Evolutionary conservation across 2,888 invertebrate genomes (phyloP).

Genomic region (Halictus ligatus): DNA sequence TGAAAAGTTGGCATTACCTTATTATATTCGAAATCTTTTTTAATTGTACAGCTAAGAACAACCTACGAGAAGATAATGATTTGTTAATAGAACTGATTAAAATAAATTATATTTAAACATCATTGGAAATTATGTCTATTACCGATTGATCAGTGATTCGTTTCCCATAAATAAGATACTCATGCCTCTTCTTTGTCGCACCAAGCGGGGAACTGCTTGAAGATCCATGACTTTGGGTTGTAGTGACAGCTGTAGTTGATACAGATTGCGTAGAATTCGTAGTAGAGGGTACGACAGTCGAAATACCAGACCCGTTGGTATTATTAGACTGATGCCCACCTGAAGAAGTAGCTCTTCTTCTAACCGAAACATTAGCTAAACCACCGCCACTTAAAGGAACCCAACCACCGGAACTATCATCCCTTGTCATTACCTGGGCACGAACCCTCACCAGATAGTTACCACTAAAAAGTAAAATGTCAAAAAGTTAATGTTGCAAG

Average conservation of each 20-base stretch:
- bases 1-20: slow-evolving; percentile 99
- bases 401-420: slow-evolving; percentile 99
- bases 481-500: slow-evolving; percentile 20
- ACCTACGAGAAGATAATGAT: slow-evolving; percentile 86
- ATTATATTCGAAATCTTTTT: slow-evolving; percentile 98
- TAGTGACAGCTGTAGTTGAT: slow-evolving; percentile 68
- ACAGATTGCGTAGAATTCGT: slow-evolving; percentile 68
- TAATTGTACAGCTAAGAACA: slow-evolving; percentile 96
- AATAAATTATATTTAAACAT: background rate
- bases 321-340: slow-evolving; percentile 77
- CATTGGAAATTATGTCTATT: slow-evolving; percentile 82
- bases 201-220: slow-evolving; percentile 83
- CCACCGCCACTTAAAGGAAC: slow-evolving; percentile 97
- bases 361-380: slow-evolving; percentile 96
- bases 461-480: slow-evolving; percentile 87
- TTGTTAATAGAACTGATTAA: background rate
- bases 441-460: slow-evolving; percentile 97
- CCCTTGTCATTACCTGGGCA: slow-evolving; percentile 99
- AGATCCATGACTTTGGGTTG: slow-evolving; percentile 78
- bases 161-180: slow-evolving; percentile 97
- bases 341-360: slow-evolving; percentile 88
- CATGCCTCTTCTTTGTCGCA: slow-evolving; percentile 89
- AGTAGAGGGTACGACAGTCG: slow-evolving; percentile 73
- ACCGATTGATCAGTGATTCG: slow-evolving; percentile 97
- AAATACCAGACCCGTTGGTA: slow-evolving; percentile 74